A percentile compares a stretch with the other conserved stretches of the same genome.
These are phyloP conservation scores for Anguilla megastoma DNA, from an alignment of 2,797 vertebrate species.

Conservation along the genomic window DNA sequence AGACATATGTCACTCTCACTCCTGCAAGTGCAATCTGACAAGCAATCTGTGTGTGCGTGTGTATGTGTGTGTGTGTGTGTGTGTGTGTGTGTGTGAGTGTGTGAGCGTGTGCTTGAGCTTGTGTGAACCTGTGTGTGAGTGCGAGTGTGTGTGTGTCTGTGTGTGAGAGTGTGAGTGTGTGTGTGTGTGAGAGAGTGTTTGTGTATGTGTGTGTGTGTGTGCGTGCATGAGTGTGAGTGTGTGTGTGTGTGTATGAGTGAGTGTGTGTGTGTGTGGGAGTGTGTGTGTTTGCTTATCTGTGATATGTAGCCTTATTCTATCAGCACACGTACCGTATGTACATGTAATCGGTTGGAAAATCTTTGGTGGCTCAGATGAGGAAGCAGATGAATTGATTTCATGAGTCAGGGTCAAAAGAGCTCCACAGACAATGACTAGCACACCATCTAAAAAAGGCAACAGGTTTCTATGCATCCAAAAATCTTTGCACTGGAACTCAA, in stretches of 20 bases:
- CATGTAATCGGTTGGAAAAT: not conserved
- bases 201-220: too few relatives aligned
- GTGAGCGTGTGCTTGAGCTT: too few relatives aligned
- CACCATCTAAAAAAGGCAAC: not conserved
- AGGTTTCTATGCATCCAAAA: not conserved
- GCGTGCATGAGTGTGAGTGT: not conserved
- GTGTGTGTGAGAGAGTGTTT: too few relatives aligned
- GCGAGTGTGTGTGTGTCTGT: too few relatives aligned
- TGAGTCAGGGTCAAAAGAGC: not conserved
- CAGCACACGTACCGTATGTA: not conserved
- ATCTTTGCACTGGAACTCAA: not conserved
- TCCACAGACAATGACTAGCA: not conserved
- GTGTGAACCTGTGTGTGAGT: too few relatives aligned
- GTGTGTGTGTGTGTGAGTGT: too few relatives aligned
- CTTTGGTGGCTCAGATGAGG: not conserved
- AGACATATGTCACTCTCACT: constrained; percentile 39
- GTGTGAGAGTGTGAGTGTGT: too few relatives aligned
- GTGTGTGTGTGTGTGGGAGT: not conserved
- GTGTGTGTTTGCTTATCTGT: not conserved
- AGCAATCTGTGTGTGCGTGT: too few relatives aligned
- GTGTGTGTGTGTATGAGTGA: not conserved
- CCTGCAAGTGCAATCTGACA: constrained; percentile 28
- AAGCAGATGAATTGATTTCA: not conserved
- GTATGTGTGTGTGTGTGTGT: too few relatives aligned
- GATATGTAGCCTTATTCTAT: not conserved